These are phyloP conservation scores for Chrysochloris asiatica DNA, from an alignment of 2,113 vertebrate genomes.

Conservation along the genomic window DNA sequence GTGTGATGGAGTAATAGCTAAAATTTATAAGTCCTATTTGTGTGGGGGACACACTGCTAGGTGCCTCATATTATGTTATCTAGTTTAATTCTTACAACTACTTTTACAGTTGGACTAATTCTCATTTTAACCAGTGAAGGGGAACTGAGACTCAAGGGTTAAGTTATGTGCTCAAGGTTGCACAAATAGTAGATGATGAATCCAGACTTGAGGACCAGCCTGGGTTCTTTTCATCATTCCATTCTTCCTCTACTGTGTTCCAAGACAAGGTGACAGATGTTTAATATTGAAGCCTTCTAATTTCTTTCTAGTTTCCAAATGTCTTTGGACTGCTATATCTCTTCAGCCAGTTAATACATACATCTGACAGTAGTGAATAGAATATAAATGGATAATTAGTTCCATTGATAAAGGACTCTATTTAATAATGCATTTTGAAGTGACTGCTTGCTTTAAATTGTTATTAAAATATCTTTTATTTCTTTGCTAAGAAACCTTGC, in stretches of 20 bases:
- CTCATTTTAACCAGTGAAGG: neutral
- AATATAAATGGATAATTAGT: neutral
- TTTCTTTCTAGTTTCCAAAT: conserved; percentile 21
- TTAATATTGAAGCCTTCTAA: conserved; percentile 31
- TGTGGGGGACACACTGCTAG: neutral
- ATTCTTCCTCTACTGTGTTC: neutral
- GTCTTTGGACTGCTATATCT: neutral
- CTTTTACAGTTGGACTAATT: neutral
- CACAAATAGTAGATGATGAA: neutral
- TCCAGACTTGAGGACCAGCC: too few relatives aligned
- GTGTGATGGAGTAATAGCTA: neutral
- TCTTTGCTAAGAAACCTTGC: conserved; percentile 32
- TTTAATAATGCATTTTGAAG: conserved; percentile 20
- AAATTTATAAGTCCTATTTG: neutral
- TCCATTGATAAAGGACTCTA: neutral
- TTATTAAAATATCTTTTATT: neutral
- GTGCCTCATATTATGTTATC: neutral
- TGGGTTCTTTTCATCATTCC: neutral
- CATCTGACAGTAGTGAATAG: neutral
- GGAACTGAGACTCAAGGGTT: neutral
- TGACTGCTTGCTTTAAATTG: conserved; percentile 30
- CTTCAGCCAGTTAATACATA: conserved; percentile 37
- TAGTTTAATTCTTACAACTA: neutral
- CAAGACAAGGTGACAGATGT: neutral
- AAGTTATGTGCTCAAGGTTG: neutral